Percentiles rank a stretch among this genome's conserved stretches.
These are phyloP conservation scores for Cebidichthys violaceus DNA, from an alignment of 2,113 vertebrate genomes.

Conservation along the genomic window DNA sequence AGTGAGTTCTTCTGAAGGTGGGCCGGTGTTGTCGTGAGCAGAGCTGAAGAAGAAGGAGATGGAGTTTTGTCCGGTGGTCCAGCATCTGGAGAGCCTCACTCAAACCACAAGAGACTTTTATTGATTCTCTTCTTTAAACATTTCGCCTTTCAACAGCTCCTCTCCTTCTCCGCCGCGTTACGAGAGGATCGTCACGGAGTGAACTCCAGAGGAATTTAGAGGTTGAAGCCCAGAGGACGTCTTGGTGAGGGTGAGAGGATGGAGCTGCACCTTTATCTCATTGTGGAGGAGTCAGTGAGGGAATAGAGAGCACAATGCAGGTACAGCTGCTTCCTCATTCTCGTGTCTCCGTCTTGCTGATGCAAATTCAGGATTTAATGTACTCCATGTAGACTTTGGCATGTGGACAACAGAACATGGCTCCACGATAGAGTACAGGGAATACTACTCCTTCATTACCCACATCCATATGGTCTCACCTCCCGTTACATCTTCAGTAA, in stretches of 20 bases:
- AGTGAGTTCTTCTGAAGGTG: constrained; percentile 50
- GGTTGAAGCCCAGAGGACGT: constrained; percentile 46
- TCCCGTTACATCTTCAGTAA: not conserved
- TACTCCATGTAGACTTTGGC: not conserved
- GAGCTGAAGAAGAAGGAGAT: constrained; percentile 37
- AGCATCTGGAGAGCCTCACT: constrained; percentile 69
- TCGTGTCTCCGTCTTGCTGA: not conserved
- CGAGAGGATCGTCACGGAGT: constrained; percentile 45
- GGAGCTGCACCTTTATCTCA: constrained; percentile 11
- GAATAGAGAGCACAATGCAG: not conserved
- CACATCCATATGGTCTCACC: not conserved
- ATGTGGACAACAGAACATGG: not conserved
- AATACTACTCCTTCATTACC: not conserved
- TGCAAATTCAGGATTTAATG: not conserved
- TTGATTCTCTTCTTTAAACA: constrained; percentile 66
- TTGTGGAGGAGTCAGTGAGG: not conserved
- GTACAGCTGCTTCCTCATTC: constrained; percentile 21
- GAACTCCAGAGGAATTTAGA: constrained; percentile 54
- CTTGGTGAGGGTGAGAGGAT: constrained; percentile 35
- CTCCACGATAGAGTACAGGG: not conserved
- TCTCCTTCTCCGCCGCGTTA: constrained; percentile 49
- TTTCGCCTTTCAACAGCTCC: constrained; percentile 51
- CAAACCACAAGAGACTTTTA: constrained; percentile 68
- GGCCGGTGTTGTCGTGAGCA: constrained; percentile 46
- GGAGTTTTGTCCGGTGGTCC: constrained; percentile 50